phyloP scores from a whole-genome alignment of 2,888 invertebrate genomes.

The Drosophila gaucha region DNA sequence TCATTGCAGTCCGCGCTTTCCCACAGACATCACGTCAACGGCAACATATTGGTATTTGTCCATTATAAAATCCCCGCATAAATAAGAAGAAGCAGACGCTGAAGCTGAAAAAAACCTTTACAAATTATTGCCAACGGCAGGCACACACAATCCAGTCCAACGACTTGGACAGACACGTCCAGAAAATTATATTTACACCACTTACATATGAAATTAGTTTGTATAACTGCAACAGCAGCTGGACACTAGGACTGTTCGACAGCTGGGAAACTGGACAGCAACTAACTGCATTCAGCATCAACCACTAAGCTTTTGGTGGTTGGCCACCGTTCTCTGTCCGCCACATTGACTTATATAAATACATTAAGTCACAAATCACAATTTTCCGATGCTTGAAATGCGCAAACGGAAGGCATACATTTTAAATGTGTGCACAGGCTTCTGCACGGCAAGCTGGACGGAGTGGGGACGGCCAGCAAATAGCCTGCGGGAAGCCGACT shows the following conservation, averaged over 20 bases:
- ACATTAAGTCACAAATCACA: conserved; percentile 83
- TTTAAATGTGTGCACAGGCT: conserved; percentile 66
- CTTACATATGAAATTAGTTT: conserved; percentile 83
- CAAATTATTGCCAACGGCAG: conserved; percentile 73
- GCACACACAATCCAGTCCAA: conserved; percentile 34
- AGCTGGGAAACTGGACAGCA: conserved; percentile 9
- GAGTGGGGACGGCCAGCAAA: conserved; percentile 34
- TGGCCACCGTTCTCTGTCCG: conserved; percentile 15
- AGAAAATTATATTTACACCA: conserved; percentile 82
- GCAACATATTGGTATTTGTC: conserved; percentile 75
- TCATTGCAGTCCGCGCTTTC: conserved; percentile 52
- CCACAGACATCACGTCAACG: conserved; percentile 73
- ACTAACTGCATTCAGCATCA: conserved; percentile 24
- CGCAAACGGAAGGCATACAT: conserved; percentile 78
- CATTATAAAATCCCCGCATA: conserved; percentile 47
- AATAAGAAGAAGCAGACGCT: background rate
- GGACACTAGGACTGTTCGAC: conserved; percentile 22
- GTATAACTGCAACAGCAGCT: conserved; percentile 65
- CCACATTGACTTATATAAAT: conserved; percentile 75
- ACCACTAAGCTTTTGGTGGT: conserved; percentile 26
- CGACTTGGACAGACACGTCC: conserved; percentile 54
- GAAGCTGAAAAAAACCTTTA: conserved; percentile 55
- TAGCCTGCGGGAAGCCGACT: conserved; percentile 67
- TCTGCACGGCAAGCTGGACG: conserved; percentile 27
- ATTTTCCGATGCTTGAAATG: conserved; percentile 79